phyloP scores from a whole-genome alignment of 1,140 invertebrate species.

The Drosophila tani region DNA sequence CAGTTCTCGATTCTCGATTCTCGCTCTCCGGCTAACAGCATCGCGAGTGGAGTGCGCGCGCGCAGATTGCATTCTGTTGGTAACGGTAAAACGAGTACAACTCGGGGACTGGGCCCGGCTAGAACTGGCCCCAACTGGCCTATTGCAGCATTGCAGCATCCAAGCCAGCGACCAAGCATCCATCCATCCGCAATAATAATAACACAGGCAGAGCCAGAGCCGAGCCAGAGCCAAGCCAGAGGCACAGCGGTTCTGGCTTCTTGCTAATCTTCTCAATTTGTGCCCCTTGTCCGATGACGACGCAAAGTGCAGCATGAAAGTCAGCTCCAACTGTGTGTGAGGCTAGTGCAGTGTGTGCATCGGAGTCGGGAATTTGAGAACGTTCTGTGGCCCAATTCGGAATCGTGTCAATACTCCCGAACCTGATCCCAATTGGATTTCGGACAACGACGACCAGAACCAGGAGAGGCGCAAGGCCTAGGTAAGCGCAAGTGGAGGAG shows the following conservation, averaged over 20 bases:
- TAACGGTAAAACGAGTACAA: constrained; percentile 81
- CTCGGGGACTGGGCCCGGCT: constrained; percentile 58
- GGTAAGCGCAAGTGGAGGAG: constrained; percentile 51
- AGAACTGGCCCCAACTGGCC: constrained; percentile 63
- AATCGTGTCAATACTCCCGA: constrained; percentile 67
- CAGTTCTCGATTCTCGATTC: not conserved
- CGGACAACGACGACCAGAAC: constrained; percentile 21
- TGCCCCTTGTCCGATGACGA: constrained; percentile 70
- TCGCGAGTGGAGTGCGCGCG: constrained; percentile 66
- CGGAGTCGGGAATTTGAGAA: constrained; percentile 64
- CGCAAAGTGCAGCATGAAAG: constrained; percentile 69
- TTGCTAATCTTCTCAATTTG: constrained; percentile 80
- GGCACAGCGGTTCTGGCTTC: constrained; percentile 56
- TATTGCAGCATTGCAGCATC: constrained; percentile 75
- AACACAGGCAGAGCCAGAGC: constrained; percentile 24
- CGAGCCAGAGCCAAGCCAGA: not conserved
- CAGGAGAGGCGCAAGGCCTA: constrained; percentile 32
- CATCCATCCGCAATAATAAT: constrained; percentile 59
- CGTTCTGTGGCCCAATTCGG: constrained; percentile 70
- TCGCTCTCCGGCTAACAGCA: constrained; percentile 54
- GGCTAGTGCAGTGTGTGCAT: not conserved
- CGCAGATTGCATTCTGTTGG: constrained; percentile 72
- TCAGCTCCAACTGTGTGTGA: constrained; percentile 42
- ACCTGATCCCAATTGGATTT: constrained; percentile 64
- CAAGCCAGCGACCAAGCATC: constrained; percentile 55